Base-by-base conservation (phyloP, 1,140 invertebrate genomes). In the Calephelis nemesis region DNA sequence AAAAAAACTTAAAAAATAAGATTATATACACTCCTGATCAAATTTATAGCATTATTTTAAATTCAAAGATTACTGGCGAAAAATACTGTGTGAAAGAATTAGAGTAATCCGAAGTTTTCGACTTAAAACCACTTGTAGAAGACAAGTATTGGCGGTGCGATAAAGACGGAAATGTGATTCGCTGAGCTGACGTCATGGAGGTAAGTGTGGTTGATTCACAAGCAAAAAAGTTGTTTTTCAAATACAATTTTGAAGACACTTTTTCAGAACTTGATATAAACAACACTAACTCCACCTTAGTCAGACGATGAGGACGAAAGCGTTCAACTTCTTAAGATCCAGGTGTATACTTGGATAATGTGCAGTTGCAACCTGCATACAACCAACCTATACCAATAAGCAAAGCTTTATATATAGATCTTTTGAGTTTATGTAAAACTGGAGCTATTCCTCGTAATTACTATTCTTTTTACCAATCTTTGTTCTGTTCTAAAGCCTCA, bases 191-290 rank as follows among this genome's bases (percentile, higher is more conserved):
- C 47, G 47, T 70, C 11, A 70, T 65, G 68, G 63, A 70, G 15
- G 68, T 70, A 42, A 70, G 45, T 47, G 64, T 62, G 63, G 4
- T 40, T 19, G 47, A 68, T 62, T 50, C 68, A 42, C n/a, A 70
- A 65, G 15, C 15, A 50, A 62, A 50, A 42, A 65, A 67, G 11
- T 54, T 71, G 13, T 47, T 66, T 52, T 63, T 67, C 39, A 71
- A 67, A 63, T 71, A 71, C 62, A 63, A 71, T 52, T 71, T 71
- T 71, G 69, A 67, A 19, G 60, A 63, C 30, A 15, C 39, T 48
- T 63, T 63, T 63, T 47, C 64, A 67, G 65, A 67, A 40, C 64
- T 71, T 49, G 60, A 70, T 65, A 12, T 65, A 12, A 65, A 62
- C 13, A 40, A 42, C 40, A 30, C 52, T 15, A 7, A 45, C n/a